These are phyloP conservation scores for Zapornia atra DNA, from an alignment of 2,113 vertebrate genomes.

Conservation along the genomic window DNA sequence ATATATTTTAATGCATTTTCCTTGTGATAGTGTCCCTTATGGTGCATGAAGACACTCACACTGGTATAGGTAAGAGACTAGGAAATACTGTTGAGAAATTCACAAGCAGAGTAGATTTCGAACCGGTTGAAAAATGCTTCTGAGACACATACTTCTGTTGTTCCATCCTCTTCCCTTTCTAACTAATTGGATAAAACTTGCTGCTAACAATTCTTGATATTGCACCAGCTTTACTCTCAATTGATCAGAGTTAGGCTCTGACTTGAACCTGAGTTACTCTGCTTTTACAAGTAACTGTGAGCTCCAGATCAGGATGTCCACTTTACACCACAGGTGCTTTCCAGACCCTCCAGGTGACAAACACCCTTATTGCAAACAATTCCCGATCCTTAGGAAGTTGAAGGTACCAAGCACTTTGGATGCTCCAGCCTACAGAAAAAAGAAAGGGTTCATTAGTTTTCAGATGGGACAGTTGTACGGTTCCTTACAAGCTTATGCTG, in stretches of 20 bases:
- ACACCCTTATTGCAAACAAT: neutral
- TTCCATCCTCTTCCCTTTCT: neutral
- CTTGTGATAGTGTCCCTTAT: neutral
- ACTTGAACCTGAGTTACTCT: neutral
- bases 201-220: neutral
- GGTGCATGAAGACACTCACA: neutral
- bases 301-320: neutral
- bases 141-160: neutral
- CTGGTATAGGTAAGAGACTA: neutral
- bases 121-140: neutral
- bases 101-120: neutral
- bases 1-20: neutral
- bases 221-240: neutral
- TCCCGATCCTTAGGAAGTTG: neutral
- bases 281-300: neutral
- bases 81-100: neutral
- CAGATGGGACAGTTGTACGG: neutral
- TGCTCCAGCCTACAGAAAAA: neutral
- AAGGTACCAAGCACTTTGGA: neutral
- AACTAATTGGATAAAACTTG: neutral
- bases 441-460: neutral
- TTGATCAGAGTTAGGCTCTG: neutral
- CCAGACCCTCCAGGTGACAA: neutral
- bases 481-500: neutral
- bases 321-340: neutral